phyloP scores from a whole-genome alignment of 1,140 invertebrate species.

The Meloidogyne floridensis region DNA sequence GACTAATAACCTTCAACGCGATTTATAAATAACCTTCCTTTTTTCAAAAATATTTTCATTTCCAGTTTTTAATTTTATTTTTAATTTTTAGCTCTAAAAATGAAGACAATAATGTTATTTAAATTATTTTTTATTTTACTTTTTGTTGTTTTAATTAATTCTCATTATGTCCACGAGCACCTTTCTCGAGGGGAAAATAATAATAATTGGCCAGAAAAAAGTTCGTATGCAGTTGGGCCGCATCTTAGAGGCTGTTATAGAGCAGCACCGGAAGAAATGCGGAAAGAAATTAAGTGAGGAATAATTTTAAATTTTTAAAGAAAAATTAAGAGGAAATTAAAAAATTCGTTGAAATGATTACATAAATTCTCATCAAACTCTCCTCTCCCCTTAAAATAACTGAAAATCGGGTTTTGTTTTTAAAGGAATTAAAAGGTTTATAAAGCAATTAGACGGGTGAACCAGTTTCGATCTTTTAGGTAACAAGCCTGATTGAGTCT shows the following conservation, averaged over 20 bases:
- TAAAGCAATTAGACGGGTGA: too few relatives aligned
- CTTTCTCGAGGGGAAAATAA: not conserved
- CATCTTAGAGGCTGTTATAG: not conserved
- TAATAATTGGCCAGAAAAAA: not conserved
- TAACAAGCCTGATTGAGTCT: too few relatives aligned
- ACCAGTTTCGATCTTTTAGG: too few relatives aligned
- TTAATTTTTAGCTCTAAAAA: not conserved
- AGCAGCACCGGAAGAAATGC: not conserved
- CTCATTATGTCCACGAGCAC: constrained; percentile 2
- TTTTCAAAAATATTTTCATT: too few relatives aligned
- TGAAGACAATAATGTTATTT: not conserved
- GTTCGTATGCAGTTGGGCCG: not conserved
- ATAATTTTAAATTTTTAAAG: not conserved
- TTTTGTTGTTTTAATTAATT: not conserved
- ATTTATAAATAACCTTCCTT: too few relatives aligned
- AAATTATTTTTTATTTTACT: not conserved
- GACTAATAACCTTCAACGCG: too few relatives aligned
- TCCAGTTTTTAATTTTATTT: not conserved
- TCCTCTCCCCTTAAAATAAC: too few relatives aligned
- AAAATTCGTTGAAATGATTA: too few relatives aligned
- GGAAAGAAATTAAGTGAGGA: not conserved
- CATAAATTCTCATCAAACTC: too few relatives aligned
- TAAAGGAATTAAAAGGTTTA: too few relatives aligned
- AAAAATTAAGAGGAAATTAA: too few relatives aligned
- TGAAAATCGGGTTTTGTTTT: too few relatives aligned